Evolutionary conservation across 2,113 vertebrate species (phyloP), one percentile per base, ranked within the genome.

Genomic region (Pomatorhinus ruficollis): DNA sequence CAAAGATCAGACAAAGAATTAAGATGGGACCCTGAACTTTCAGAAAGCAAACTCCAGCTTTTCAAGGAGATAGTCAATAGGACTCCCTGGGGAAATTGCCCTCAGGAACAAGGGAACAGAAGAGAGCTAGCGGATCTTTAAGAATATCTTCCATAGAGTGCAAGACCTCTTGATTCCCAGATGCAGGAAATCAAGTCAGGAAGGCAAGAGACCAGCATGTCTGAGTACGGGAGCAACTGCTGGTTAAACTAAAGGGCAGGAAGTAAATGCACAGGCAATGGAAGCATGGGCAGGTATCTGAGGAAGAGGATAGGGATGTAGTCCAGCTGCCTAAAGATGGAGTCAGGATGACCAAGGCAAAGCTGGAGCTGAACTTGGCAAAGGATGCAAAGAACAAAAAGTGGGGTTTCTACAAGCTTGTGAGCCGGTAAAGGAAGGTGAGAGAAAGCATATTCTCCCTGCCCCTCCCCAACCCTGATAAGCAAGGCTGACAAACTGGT

Each of bases 151-250:
- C 40, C 56, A 25, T 2, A 35, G 17, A 42, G 9, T 3, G 3
- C 21, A 42, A 49, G 50, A 40, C 13, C 16, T 45, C 45, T 82
- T 1, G 1, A 21, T 24, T 37, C 28, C 19, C 37, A 45, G 19
- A 27, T n/a, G 11, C 6, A 81, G 27, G 33, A 74, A 59, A 59
- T 66, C 31, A 44, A 35, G 27, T 10, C 22, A 59, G 37, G 28
- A 59, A 52, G 28, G 12, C 23, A 81, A 37, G 37, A 59, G 10
- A 66, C 5, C 0, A 0, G 22, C 33, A 44, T 20, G 22, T 15
- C 8, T 74, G 27, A 59, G 33, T 33, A 50, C 23, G 10, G 4
- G 12, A 42, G 18, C 9, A 57, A 30, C 23, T 39, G 33, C 33
- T 52, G 15, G 8, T 74, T 28, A 20, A 39, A 39, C 23, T 28